phyloP scores from a whole-genome alignment of 2,888 invertebrate genomes.

The Sympetrum striolatum region DNA sequence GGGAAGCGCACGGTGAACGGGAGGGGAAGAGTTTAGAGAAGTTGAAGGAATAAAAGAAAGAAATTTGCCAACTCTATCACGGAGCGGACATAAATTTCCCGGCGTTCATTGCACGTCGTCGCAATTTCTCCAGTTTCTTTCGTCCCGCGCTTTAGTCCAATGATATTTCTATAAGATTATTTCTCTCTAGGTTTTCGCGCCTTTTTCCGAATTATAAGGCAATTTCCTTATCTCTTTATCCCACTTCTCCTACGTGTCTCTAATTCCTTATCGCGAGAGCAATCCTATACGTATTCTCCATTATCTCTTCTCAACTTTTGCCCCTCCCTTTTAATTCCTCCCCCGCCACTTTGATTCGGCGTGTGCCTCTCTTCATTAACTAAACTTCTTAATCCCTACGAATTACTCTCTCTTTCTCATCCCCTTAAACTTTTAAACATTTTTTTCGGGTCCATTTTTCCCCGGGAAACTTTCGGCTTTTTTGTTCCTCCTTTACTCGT shows the following conservation, averaged over 20 bases:
- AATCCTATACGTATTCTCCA: not conserved
- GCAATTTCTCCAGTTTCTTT: not conserved
- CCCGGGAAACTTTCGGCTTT: too few relatives aligned
- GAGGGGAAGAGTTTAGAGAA: not conserved
- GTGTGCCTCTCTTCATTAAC: not conserved
- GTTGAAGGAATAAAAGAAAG: not conserved
- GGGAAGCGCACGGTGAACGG: not conserved
- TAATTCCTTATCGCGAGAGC: not conserved
- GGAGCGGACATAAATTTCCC: not conserved
- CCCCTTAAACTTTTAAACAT: not conserved
- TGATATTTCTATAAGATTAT: not conserved
- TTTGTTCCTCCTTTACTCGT: too few relatives aligned
- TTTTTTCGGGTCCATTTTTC: too few relatives aligned
- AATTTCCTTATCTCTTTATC: too few relatives aligned
- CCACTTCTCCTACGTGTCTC: not conserved
- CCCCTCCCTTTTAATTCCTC: not conserved
- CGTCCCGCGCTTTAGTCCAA: not conserved
- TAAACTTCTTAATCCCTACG: not conserved
- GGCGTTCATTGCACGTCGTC: not conserved
- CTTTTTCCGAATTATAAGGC: not conserved
- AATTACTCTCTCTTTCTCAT: not conserved
- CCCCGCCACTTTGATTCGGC: not conserved
- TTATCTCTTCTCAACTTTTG: not conserved
- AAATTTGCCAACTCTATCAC: not conserved
- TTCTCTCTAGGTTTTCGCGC: not conserved